A percentile compares a stretch with the other conserved stretches of the same genome.
Evolutionary conservation across 2,797 vertebrate genomes (phyloP).

Genomic region (Hirundo rustica): DNA sequence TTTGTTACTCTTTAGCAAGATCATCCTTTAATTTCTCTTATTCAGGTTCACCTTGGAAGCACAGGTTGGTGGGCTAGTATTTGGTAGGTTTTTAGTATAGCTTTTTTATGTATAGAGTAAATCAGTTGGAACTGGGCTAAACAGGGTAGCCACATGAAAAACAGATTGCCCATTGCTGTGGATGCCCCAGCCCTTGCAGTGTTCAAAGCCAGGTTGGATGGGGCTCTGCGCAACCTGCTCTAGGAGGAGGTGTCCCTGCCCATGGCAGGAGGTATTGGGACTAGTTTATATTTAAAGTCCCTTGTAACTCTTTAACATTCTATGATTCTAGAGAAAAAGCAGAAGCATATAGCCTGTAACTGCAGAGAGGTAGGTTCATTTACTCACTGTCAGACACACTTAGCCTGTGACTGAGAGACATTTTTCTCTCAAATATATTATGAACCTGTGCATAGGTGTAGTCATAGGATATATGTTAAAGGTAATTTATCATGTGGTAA

Average conservation of each 20-base stretch:
- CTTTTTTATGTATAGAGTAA: background rate
- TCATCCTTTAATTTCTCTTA: background rate
- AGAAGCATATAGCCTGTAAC: background rate
- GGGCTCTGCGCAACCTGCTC: background rate
- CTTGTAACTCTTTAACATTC: background rate
- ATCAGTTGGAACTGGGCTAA: background rate
- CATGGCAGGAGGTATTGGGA: background rate
- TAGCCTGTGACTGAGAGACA: background rate
- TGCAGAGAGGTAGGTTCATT: background rate
- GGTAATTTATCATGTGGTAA: background rate
- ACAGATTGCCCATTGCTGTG: background rate
- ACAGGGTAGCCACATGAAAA: background rate
- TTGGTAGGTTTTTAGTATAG: background rate
- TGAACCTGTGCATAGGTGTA: background rate
- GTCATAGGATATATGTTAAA: background rate
- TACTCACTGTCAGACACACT: background rate
- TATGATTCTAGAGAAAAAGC: background rate
- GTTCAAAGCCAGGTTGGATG: background rate
- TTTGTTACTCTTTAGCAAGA: background rate
- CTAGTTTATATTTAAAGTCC: background rate
- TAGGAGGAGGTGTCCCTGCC: background rate
- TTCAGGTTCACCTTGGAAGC: background rate
- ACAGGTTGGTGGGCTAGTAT: background rate
- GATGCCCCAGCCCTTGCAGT: background rate
- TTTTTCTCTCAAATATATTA: background rate